These are phyloP conservation scores for Plebejus melissa DNA, from an alignment of 2,888 invertebrate genomes.

Conservation along the genomic window DNA sequence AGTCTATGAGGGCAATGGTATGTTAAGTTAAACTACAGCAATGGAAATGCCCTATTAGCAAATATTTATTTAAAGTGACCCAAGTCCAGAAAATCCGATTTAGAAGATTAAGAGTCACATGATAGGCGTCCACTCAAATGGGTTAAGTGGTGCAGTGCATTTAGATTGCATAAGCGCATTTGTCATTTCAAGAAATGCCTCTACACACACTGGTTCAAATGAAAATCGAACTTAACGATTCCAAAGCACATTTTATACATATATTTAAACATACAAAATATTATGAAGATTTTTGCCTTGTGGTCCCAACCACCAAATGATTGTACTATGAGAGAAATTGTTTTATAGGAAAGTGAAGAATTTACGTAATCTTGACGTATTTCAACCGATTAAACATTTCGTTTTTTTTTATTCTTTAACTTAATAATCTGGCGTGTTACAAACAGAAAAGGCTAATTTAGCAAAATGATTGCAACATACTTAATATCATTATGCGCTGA, in stretches of 20 bases:
- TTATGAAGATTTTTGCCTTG: no score
- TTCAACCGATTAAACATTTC: no score
- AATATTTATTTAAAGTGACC: not conserved
- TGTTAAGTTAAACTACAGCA: no score
- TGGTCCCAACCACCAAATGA: not conserved
- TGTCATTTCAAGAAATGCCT: constrained; percentile 8
- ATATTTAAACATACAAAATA: no score
- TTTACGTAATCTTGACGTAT: not conserved
- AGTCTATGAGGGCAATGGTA: no score
- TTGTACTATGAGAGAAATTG: not conserved
- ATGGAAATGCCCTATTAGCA: no score
- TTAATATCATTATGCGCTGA: not conserved
- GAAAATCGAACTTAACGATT: not conserved
- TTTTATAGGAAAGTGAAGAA: not conserved
- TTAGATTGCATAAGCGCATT: constrained; percentile 24
- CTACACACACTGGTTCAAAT: not conserved
- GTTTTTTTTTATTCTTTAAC: no score
- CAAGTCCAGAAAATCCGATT: not conserved
- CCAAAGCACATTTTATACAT: no score
- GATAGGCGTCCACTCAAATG: constrained; percentile 12
- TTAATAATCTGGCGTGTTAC: no score
- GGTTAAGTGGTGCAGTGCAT: constrained; percentile 11
- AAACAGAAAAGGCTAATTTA: no score
- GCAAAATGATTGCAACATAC: no score
- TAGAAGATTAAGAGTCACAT: constrained; percentile 16